Evolutionary conservation across 2,113 vertebrate genomes (phyloP).

Genomic region (Sceloporus undulatus): DNA sequence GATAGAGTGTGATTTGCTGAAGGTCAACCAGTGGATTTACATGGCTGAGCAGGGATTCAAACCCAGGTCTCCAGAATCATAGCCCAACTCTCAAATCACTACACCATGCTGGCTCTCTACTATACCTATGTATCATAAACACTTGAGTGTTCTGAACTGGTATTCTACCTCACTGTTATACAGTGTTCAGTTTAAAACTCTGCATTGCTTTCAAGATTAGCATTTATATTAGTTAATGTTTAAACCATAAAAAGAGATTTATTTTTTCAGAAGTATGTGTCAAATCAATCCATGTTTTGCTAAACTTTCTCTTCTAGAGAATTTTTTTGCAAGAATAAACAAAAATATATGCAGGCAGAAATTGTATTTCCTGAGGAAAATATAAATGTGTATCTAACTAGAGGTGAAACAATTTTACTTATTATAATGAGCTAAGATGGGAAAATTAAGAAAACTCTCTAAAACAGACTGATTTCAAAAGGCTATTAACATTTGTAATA

Average conservation of each 20-base stretch:
- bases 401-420: neutral
- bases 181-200: neutral
- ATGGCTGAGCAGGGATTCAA: too few relatives aligned
- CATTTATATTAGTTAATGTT: neutral
- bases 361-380: neutral
- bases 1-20: too few relatives aligned
- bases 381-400: neutral
- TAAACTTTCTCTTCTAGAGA: neutral
- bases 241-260: neutral
- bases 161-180: too few relatives aligned
- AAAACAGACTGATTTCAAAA: slow-evolving; percentile 16
- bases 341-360: neutral
- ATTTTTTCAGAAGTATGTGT: neutral
- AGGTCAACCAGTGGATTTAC: too few relatives aligned
- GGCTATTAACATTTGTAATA: neutral
- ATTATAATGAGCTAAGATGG: neutral
- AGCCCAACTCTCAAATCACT: neutral
- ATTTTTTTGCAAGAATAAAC: neutral
- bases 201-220: neutral
- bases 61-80: too few relatives aligned
- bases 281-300: neutral
- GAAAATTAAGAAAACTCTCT: neutral
- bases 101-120: too few relatives aligned
- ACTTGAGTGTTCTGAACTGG: too few relatives aligned
- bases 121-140: too few relatives aligned